Conservation (phyloP, 2,113 vertebrate genomes). For the Setophaga coronata region DNA sequence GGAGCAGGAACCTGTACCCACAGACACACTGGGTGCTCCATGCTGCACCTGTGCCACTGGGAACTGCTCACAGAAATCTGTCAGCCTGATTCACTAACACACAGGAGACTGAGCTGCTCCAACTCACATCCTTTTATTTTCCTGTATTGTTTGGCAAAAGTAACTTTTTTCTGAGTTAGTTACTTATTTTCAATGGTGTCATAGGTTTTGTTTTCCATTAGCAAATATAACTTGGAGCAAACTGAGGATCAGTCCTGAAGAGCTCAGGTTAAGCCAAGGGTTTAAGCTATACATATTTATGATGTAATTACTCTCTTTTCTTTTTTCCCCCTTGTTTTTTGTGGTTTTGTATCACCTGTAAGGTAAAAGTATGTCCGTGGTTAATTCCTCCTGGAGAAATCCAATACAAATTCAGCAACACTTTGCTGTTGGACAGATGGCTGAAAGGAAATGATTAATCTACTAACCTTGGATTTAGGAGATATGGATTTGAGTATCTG, state of each 20-base stretch:
- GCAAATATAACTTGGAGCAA: background rate
- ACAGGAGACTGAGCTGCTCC: background rate
- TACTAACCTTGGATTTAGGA: constrained; percentile 60
- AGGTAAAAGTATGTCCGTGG: background rate
- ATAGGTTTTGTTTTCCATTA: background rate
- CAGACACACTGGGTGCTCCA: background rate
- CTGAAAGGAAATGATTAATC: constrained; percentile 52
- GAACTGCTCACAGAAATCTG: background rate
- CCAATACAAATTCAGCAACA: constrained; percentile 15
- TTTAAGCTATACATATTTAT: background rate
- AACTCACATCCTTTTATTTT: background rate
- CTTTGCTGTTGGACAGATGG: constrained; percentile 28
- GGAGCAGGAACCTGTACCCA: background rate
- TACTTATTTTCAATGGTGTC: background rate
- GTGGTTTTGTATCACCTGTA: background rate
- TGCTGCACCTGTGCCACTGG: background rate
- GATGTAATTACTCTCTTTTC: background rate
- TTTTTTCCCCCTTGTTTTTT: background rate
- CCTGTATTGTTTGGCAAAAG: background rate
- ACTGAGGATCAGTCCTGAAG: background rate
- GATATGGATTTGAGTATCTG: constrained; percentile 31
- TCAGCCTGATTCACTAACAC: background rate
- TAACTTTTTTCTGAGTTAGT: background rate
- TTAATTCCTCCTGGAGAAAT: constrained; percentile 34
- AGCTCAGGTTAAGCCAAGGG: background rate